A percentile compares a stretch with the other conserved stretches of the same genome.
Conservation (phyloP, 1,140 invertebrate species). For the Leptinotarsa defecta region DNA sequence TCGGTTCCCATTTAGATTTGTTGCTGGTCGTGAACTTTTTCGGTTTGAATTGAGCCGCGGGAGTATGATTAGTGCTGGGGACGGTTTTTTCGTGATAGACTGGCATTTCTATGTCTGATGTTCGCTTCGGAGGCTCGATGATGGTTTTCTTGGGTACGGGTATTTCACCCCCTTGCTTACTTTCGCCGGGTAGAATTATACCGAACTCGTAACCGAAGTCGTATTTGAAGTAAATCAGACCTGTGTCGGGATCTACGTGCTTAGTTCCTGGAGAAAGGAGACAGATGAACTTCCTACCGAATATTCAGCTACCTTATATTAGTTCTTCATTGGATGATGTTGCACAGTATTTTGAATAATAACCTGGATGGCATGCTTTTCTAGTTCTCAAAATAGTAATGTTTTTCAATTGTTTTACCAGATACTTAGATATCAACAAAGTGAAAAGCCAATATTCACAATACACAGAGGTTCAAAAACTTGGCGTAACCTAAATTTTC, state of each 20-base stretch:
- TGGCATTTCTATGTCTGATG: constrained; percentile 65
- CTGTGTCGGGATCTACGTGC: constrained; percentile 76
- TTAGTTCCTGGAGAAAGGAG: constrained; percentile 66
- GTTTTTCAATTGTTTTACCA: too few relatives aligned
- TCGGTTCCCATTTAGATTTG: constrained; percentile 67
- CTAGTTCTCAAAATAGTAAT: too few relatives aligned
- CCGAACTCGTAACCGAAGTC: constrained; percentile 84
- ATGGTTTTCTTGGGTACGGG: constrained; percentile 53
- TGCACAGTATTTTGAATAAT: too few relatives aligned
- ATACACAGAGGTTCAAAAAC: too few relatives aligned
- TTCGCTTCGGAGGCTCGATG: constrained; percentile 60
- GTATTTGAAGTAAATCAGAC: constrained; percentile 82
- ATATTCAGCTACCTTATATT: too few relatives aligned
- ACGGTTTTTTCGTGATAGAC: constrained; percentile 66
- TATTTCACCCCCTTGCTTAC: constrained; percentile 61
- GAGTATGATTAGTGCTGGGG: constrained; percentile 41
- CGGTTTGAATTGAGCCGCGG: constrained; percentile 46
- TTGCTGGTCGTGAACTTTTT: constrained; percentile 60
- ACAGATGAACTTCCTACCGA: not conserved
- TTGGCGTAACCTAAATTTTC: too few relatives aligned
- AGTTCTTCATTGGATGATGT: too few relatives aligned
- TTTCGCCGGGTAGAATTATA: constrained; percentile 71
- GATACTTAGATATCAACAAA: too few relatives aligned
- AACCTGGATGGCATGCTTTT: too few relatives aligned
- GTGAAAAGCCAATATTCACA: too few relatives aligned